Evolutionary conservation across 1,140 invertebrate species (phyloP).

Genomic region (Bombus pascuorum): DNA sequence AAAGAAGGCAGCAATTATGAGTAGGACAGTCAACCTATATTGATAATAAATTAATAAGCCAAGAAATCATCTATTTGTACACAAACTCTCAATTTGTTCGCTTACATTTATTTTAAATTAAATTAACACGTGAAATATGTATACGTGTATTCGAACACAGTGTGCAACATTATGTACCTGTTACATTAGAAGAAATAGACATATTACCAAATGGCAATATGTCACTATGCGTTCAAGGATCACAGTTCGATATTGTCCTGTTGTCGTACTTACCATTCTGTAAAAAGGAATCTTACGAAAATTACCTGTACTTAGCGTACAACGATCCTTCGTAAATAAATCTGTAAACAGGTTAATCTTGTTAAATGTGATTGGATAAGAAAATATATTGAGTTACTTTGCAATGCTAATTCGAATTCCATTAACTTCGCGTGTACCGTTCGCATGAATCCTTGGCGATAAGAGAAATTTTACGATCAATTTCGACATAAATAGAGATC

Average conservation of each 20-base stretch:
- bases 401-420: constrained; percentile 9
- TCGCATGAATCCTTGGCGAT: not conserved
- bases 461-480: not conserved
- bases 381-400: not conserved
- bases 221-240: too few species aligned
- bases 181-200: not conserved
- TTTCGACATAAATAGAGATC: not conserved
- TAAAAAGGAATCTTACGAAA: not conserved
- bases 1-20: not conserved
- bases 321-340: not conserved
- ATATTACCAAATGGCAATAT: too few species aligned
- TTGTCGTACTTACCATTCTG: not conserved
- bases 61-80: too few species aligned
- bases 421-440: not conserved
- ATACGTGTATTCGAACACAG: not conserved
- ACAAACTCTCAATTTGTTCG: too few species aligned
- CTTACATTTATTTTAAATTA: not conserved
- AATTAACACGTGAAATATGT: too few species aligned
- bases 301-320: not conserved
- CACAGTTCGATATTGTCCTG: not conserved
- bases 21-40: not conserved
- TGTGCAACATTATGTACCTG: not conserved
- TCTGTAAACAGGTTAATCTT: not conserved
- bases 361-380: not conserved
- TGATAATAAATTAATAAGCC: too few species aligned